phyloP scores from a whole-genome alignment of 2,113 vertebrate genomes.

The Isurus oxyrinchus region DNA sequence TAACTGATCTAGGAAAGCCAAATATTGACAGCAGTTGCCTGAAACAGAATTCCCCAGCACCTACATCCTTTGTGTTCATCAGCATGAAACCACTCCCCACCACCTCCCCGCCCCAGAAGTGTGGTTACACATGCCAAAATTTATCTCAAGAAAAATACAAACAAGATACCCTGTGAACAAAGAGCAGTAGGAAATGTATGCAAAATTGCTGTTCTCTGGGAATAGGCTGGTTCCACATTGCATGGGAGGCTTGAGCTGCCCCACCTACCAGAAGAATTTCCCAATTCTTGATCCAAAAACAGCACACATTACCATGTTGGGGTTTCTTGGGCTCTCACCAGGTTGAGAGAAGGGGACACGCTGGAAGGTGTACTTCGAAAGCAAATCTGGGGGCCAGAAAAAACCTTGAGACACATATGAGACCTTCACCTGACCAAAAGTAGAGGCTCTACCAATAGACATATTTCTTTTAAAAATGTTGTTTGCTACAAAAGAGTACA shows the following conservation, averaged over 20 bases:
- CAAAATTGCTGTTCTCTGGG: background rate
- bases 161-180: background rate
- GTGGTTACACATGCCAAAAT: background rate
- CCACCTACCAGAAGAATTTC: conserved; percentile 12
- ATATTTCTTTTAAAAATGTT: background rate
- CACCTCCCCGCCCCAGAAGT: background rate
- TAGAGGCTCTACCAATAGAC: background rate
- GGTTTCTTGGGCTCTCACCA: background rate
- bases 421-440: background rate
- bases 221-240: background rate
- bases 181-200: background rate
- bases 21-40: background rate
- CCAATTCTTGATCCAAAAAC: conserved; percentile 18
- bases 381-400: background rate
- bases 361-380: background rate
- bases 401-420: background rate
- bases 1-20: background rate
- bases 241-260: background rate
- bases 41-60: background rate
- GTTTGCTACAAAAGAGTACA: background rate
- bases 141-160: background rate
- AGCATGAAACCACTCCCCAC: background rate
- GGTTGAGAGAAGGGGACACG: background rate
- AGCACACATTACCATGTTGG: background rate
- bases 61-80: background rate